A percentile compares a stretch with the other conserved stretches of the same genome.
Conservation (phyloP, 1,140 invertebrate genomes). For the Yoshiicerus persimilis region DNA sequence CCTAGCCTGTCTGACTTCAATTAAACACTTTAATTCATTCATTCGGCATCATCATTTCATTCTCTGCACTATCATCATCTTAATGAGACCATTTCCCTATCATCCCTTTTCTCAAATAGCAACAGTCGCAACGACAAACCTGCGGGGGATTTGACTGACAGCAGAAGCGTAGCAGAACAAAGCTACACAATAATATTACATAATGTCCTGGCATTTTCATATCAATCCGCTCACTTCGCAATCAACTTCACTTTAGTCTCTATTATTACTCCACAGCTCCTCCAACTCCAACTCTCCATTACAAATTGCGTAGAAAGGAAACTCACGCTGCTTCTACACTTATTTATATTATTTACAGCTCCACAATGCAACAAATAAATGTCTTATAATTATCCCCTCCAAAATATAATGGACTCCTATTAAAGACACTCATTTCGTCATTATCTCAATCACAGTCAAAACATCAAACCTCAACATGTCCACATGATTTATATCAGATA, state of each 20-base stretch:
- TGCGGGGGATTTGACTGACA: not conserved
- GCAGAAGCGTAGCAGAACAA: not conserved
- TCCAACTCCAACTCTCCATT: not conserved
- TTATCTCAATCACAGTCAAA: not conserved
- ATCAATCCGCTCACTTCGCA: not conserved
- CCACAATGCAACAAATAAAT: not conserved
- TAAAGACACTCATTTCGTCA: not conserved
- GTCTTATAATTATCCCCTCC: not conserved
- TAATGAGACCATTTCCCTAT: slow-evolving; percentile 24
- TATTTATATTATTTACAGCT: not conserved
- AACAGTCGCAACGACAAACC: not conserved
- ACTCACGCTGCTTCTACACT: not conserved
- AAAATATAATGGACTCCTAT: not conserved
- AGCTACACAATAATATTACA: not conserved
- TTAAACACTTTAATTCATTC: not conserved
- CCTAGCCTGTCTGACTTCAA: not conserved
- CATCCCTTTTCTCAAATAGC: not conserved
- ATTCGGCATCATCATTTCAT: not conserved
- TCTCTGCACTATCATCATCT: slow-evolving; percentile 14
- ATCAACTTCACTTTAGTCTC: not conserved
- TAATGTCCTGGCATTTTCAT: not conserved
- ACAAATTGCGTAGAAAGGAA: not conserved
- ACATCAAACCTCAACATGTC: not conserved
- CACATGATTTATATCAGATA: too few species aligned
- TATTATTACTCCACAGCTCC: not conserved